These are phyloP conservation scores for Molossus molossus DNA, from an alignment of 2,797 vertebrate species.

Conservation along the genomic window DNA sequence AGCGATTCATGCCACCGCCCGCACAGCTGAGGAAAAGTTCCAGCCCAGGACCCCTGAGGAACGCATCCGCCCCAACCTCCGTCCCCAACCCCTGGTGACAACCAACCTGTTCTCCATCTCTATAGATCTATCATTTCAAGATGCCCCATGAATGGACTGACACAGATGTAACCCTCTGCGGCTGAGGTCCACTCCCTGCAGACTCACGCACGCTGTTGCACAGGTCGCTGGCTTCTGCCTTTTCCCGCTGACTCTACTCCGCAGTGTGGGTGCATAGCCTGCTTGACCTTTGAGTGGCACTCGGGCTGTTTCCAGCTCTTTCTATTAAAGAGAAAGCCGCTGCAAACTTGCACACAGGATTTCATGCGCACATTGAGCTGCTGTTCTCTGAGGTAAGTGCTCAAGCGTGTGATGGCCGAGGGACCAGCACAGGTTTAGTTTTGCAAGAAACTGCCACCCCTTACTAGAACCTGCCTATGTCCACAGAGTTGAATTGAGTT, in stretches of 20 bases:
- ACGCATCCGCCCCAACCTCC: rapidly evolving
- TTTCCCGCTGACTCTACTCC: rapidly evolving
- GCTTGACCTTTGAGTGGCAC: no score
- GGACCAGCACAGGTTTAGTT: background rate
- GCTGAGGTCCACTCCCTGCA: background rate
- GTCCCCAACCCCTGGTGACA: rapidly evolving
- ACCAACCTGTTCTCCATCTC: background rate
- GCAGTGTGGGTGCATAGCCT: rapidly evolving
- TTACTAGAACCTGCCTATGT: rapidly evolving
- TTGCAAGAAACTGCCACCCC: background rate
- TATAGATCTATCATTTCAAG: rapidly evolving
- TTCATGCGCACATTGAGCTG: background rate
- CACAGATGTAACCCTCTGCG: rapidly evolving
- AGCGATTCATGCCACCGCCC: rapidly evolving
- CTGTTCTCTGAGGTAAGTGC: background rate
- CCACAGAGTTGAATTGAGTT: rapidly evolving
- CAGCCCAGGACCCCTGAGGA: background rate
- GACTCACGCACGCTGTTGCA: rapidly evolving
- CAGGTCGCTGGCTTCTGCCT: rapidly evolving
- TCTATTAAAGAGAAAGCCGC: rapidly evolving
- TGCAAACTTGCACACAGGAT: rapidly evolving
- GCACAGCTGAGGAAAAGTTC: rapidly evolving
- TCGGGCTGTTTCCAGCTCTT: no score
- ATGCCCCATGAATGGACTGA: rapidly evolving
- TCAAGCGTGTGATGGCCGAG: rapidly evolving